Conservation (phyloP, 1,140 invertebrate species). For the Paraescarpia echinospica region DNA sequence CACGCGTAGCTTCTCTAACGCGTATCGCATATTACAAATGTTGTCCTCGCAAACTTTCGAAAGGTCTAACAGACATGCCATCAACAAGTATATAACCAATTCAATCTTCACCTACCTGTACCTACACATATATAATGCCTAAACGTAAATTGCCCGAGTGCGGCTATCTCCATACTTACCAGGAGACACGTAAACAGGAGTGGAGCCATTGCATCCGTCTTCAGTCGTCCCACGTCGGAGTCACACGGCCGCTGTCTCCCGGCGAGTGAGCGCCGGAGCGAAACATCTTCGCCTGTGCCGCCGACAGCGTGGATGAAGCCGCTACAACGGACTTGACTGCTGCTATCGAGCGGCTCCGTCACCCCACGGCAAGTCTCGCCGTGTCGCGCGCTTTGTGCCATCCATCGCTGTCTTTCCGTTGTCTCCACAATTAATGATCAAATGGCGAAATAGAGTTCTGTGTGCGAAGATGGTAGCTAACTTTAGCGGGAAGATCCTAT, state of each 20-base stretch:
- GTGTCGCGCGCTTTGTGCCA: too few relatives aligned
- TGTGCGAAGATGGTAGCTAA: neutral
- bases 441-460: neutral
- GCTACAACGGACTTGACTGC: neutral
- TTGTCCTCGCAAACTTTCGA: neutral
- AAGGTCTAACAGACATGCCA: neutral
- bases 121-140: too few relatives aligned
- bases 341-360: neutral
- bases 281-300: neutral
- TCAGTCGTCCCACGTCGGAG: neutral
- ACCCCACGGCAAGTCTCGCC: neutral
- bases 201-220: neutral
- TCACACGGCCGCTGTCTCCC: neutral
- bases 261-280: neutral
- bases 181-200: neutral
- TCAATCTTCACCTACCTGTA: neutral
- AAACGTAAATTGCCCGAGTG: too few relatives aligned
- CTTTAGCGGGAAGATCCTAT: neutral
- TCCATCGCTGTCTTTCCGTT: neutral
- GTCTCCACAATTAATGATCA: neutral
- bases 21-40: neutral
- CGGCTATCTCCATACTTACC: neutral
- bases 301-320: neutral
- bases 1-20: too few relatives aligned
- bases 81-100: neutral